Evolutionary conservation across 2,888 invertebrate species (phyloP).

Genomic region (Luperina testacea): DNA sequence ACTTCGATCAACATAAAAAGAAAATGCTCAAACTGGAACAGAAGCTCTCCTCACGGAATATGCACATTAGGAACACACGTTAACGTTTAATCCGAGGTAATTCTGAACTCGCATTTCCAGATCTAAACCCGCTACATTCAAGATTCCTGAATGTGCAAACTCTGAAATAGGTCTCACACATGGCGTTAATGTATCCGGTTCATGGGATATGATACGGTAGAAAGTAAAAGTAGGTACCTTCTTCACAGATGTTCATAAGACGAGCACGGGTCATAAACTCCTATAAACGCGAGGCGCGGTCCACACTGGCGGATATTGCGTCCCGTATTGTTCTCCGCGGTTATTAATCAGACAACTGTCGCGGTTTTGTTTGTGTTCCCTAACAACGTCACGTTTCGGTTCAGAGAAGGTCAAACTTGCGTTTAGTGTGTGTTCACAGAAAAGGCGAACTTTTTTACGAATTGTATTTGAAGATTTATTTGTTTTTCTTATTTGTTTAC

Average conservation of each 20-base stretch:
- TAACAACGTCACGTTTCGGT: constrained; percentile 68
- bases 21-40: neutral
- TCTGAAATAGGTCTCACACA: constrained; percentile 54
- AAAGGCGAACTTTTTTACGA: constrained; percentile 40
- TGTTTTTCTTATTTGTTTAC: constrained; percentile 42
- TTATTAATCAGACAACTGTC: constrained; percentile 75
- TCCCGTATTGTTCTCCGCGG: constrained; percentile 77
- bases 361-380: constrained; percentile 67
- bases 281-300: constrained; percentile 69
- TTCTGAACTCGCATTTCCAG: constrained; percentile 37
- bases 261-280: constrained; percentile 72
- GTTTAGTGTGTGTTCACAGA: constrained; percentile 59
- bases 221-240: constrained; percentile 63
- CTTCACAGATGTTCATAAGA: constrained; percentile 65
- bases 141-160: constrained; percentile 34
- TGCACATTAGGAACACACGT: constrained; percentile 40
- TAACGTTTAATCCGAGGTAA: constrained; percentile 43
- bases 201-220: constrained; percentile 41
- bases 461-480: constrained; percentile 55
- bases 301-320: constrained; percentile 79
- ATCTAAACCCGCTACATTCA: constrained; percentile 32
- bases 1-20: neutral
- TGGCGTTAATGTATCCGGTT: constrained; percentile 60
- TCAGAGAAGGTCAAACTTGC: constrained; percentile 61
- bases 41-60: constrained; percentile 19